Conservation (phyloP, 2,113 vertebrate genomes). For the Microtus ochrogaster region DNA sequence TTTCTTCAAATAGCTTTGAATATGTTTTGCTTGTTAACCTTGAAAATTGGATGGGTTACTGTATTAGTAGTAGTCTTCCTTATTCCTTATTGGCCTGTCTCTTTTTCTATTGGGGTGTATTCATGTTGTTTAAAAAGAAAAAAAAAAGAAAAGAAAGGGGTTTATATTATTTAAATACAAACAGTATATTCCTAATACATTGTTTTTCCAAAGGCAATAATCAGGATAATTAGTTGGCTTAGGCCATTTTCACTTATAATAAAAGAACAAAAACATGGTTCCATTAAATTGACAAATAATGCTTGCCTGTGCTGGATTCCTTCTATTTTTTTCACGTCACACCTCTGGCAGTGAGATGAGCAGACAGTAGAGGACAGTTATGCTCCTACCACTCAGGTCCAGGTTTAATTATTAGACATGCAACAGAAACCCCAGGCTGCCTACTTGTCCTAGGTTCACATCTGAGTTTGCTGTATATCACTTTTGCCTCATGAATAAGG, state of each 20-base stretch:
- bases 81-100: neutral
- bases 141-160: neutral
- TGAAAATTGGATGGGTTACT: neutral
- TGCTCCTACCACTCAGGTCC: too few species aligned
- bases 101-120: neutral
- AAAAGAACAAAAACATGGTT: neutral
- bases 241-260: neutral
- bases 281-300: neutral
- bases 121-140: neutral
- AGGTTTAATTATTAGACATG: neutral
- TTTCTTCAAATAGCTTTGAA: neutral
- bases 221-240: neutral
- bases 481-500: neutral
- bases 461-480: neutral
- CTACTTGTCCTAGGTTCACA: neutral
- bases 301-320: neutral
- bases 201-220: neutral
- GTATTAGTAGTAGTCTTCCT: neutral
- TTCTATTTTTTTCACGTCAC: neutral
- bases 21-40: neutral
- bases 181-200: neutral
- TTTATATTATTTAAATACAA: neutral
- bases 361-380: neutral
- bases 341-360: neutral
- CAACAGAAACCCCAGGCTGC: neutral